Conservation (phyloP, 1,140 invertebrate genomes). For the Tetragonula clypearis region DNA sequence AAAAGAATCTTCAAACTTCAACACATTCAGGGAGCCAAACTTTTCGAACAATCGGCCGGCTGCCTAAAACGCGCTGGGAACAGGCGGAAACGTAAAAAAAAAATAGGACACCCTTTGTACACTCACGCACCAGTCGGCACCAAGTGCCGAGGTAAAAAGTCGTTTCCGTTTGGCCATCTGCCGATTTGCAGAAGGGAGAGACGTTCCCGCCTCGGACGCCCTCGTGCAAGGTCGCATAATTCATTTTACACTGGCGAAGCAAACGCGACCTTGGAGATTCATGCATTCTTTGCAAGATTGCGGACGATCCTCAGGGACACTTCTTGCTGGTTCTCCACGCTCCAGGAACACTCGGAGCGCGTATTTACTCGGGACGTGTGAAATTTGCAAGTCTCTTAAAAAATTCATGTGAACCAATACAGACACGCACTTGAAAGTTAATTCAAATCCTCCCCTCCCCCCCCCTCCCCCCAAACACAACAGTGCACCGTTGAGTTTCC, state of each 20-base stretch:
- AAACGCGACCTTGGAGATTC: constrained; percentile 41
- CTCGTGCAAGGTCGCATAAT: constrained; percentile 35
- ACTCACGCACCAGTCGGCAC: constrained; percentile 64
- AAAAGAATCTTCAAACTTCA: not conserved
- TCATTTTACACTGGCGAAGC: constrained; percentile 6
- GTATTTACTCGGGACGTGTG: too few relatives aligned
- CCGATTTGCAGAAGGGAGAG: constrained; percentile 57
- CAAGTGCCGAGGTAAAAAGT: constrained; percentile 68
- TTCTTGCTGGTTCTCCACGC: too few relatives aligned
- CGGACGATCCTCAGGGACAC: not conserved
- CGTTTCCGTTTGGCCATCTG: constrained; percentile 71
- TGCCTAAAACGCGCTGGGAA: constrained; percentile 31
- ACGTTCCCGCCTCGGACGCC: constrained; percentile 16
- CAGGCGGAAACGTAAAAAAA: constrained; percentile 57
- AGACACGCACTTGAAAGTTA: too few relatives aligned
- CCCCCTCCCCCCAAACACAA: too few relatives aligned
- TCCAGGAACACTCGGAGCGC: too few relatives aligned
- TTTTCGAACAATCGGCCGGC: constrained; percentile 5
- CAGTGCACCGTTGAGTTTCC: too few relatives aligned
- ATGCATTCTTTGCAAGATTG: not conserved
- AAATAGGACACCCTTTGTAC: constrained; percentile 55
- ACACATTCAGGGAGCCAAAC: not conserved
- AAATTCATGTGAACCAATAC: too few relatives aligned
- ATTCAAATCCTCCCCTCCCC: too few relatives aligned
- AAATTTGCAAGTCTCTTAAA: too few relatives aligned